A percentile compares a stretch with the other conserved stretches of the same genome.
Evolutionary conservation across 1,140 invertebrate genomes (phyloP).

Genomic region (Episyrphus balteatus): DNA sequence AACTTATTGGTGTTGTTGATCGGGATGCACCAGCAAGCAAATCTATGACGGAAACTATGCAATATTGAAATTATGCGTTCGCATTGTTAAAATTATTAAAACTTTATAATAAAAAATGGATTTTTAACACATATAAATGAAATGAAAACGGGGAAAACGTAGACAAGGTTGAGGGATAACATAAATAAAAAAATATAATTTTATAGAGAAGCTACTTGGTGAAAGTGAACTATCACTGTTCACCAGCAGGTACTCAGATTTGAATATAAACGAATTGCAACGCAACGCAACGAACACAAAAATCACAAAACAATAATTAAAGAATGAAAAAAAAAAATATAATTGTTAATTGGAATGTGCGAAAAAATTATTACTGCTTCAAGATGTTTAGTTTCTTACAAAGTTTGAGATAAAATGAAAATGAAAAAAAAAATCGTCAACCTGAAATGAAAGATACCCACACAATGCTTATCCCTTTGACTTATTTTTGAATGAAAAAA

Average conservation of each 20-base stretch:
- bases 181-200: neutral
- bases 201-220: too few relatives aligned
- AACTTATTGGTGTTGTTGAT: conserved; percentile 61
- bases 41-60: conserved; percentile 53
- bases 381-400: neutral
- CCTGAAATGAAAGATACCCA: neutral
- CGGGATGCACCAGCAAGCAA: conserved; percentile 59
- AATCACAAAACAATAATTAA: too few relatives aligned
- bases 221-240: too few relatives aligned
- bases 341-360: too few relatives aligned
- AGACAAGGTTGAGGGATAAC: neutral
- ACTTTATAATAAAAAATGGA: neutral
- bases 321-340: too few relatives aligned
- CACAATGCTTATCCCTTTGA: too few relatives aligned
- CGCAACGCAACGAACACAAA: too few relatives aligned
- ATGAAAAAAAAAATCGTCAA: neutral
- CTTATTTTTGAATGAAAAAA: too few relatives aligned
- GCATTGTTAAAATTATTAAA: neutral
- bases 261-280: too few relatives aligned
- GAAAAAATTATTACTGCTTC: too few relatives aligned
- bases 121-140: neutral
- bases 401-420: neutral
- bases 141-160: neutral
- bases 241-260: too few relatives aligned
- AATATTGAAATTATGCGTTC: neutral